These are phyloP conservation scores for Anomalospiza imberbis DNA, from an alignment of 2,797 vertebrate species.

Conservation along the genomic window DNA sequence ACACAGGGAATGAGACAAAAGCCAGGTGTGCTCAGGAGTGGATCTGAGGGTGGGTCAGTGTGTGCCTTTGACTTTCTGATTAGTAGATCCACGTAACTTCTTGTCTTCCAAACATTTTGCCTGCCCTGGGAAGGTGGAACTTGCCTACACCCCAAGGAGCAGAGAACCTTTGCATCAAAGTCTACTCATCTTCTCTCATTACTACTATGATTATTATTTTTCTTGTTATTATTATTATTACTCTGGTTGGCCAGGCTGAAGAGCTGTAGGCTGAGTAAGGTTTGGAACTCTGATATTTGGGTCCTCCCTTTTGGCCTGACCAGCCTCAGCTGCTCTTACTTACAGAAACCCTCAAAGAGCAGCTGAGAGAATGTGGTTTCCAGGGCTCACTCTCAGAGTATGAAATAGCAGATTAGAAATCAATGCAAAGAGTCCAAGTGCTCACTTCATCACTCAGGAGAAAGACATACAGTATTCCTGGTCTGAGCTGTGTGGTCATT, in stretches of 20 bases:
- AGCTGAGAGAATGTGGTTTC: neutral
- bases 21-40: neutral
- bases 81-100: neutral
- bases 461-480: conserved; percentile 50
- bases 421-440: conserved; percentile 52
- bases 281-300: neutral
- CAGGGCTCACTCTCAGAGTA: conserved; percentile 33
- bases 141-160: accelerated
- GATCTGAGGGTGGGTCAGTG: accelerated
- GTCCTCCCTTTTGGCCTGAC: neutral
- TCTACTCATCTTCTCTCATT: neutral
- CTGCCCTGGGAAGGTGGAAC: neutral
- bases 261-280: neutral
- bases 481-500: conserved; percentile 39
- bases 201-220: neutral
- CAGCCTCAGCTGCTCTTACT: neutral
- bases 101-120: neutral
- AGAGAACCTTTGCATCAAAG: neutral
- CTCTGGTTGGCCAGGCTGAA: neutral
- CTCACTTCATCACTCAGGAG: conserved; percentile 47
- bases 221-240: neutral
- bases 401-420: conserved; percentile 58
- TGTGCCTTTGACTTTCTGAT: neutral
- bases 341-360: neutral
- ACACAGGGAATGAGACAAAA: neutral